Base-by-base conservation (phyloP, 2,888 invertebrate genomes). In the Diabrotica balteata region DNA sequence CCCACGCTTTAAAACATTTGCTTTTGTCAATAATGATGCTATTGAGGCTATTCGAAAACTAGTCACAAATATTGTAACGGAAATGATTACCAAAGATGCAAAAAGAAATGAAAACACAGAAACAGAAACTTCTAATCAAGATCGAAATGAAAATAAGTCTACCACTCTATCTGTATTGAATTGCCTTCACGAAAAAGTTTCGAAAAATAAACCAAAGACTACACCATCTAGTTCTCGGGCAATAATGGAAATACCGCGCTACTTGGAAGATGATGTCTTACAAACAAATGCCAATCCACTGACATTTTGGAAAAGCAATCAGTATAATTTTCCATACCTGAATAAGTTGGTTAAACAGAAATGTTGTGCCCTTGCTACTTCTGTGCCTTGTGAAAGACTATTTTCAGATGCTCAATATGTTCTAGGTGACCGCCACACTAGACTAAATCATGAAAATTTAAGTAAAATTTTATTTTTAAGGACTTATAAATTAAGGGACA, bases 201-300 rank as follows among this genome's bases (percentile, higher is more conserved):
- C 32, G 5, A 32, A 32, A 32, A 32, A 32, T 32, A 32, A 32
- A 32, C 32, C 5, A 32, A 32, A 32, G 32, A 32, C 32, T 32
- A 32, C 32, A 32, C 32, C 32, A 32, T 32, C 32, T 32, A 32
- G 32, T 32, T 32, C 32, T 32, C 32, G 32, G 4, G 63, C 63
- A 11, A 68, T 68, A 44, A 65, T 70, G 2, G 71, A 73, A 42
- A 52, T 72, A 7, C 70, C 72, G 57, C 32, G 32, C 32, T 72
- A 60, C 44, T 10, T 69, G 46, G 69, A 69, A 45, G 59, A 53
- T 7, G 61, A 67, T 10, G 43, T 59, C 17, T 9, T 69, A 8
- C 11, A 9, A 32, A n/a, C 66, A 17, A 59, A 70, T 43, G 59
- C 55, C 42, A 45, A 70, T 62, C 60, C 72, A n/a, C 45, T 71